phyloP scores from a whole-genome alignment of 2,888 invertebrate species.

The Formica aserva region DNA sequence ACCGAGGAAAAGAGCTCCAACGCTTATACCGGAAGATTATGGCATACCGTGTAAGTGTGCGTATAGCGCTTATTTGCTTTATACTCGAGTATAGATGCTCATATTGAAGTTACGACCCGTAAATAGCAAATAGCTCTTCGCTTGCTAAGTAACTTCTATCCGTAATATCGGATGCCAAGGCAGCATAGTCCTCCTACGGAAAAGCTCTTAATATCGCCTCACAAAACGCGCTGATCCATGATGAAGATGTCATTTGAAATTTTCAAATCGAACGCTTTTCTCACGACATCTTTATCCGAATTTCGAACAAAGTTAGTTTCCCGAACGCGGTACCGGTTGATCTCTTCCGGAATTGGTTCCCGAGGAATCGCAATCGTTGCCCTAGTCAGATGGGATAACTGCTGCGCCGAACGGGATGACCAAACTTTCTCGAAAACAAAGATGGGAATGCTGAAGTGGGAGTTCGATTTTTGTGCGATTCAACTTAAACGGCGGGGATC shows the following conservation, averaged over 20 bases:
- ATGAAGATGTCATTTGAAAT: slow-evolving; percentile 29
- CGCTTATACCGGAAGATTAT: slow-evolving; percentile 32
- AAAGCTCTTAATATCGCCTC: slow-evolving; percentile 38
- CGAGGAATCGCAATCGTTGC: slow-evolving; percentile 27
- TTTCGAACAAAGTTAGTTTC: slow-evolving; percentile 34
- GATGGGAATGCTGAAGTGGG: slow-evolving; percentile 16
- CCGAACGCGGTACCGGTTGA: slow-evolving; percentile 25
- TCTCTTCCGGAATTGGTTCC: slow-evolving; percentile 48
- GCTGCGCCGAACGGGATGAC: slow-evolving; percentile 13
- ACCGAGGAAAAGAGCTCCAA: slow-evolving; percentile 11
- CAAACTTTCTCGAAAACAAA: slow-evolving; percentile 40
- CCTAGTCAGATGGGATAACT: slow-evolving; percentile 35
- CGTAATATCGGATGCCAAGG: slow-evolving; percentile 1
- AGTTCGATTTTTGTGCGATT: slow-evolving; percentile 47
- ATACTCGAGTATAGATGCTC: slow-evolving; percentile 34
- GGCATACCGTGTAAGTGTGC: background rate
- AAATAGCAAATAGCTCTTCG: slow-evolving; percentile 52
- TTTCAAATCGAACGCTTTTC: background rate
- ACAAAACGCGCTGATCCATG: slow-evolving; percentile 12
- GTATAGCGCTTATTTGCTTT: slow-evolving; percentile 33
- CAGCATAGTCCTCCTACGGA: background rate
- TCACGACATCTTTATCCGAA: slow-evolving; percentile 23
- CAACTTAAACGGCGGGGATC: slow-evolving; percentile 42
- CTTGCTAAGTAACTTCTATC: slow-evolving; percentile 30
- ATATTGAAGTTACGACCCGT: slow-evolving; percentile 46